Evolutionary conservation across 1,140 invertebrate species (phyloP).

Genomic region (Zaprionus taronus): DNA sequence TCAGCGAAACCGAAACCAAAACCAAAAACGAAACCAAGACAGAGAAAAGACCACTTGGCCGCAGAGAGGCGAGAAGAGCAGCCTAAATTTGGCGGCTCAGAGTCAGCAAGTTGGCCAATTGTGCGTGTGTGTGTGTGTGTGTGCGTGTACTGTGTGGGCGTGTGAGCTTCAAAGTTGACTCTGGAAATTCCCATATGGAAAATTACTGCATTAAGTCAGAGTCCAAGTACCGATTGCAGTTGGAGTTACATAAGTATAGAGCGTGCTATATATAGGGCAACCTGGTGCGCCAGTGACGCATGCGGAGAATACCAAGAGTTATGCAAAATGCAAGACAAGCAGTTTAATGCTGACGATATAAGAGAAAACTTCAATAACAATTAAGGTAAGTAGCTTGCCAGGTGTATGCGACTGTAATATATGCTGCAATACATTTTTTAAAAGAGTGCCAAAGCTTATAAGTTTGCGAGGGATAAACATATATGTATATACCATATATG

Average conservation of each 20-base stretch:
- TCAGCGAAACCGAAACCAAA: slow-evolving; percentile 14
- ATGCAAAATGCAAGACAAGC: slow-evolving; percentile 41
- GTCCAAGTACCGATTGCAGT: slow-evolving; percentile 13
- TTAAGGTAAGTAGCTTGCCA: not conserved
- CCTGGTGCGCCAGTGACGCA: slow-evolving; percentile 29
- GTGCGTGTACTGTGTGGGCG: slow-evolving; percentile 12
- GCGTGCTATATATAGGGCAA: slow-evolving; percentile 48
- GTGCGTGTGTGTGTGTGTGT: not conserved
- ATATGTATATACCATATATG: no score
- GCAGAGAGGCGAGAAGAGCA: slow-evolving; percentile 13
- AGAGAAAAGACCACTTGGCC: not conserved
- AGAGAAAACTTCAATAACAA: slow-evolving; percentile 18
- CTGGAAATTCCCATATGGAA: slow-evolving; percentile 43
- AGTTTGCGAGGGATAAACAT: no score
- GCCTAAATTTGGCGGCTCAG: slow-evolving; percentile 45
- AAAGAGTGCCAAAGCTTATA: not conserved
- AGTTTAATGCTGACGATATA: slow-evolving; percentile 22
- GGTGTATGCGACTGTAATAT: not conserved
- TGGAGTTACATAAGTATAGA: slow-evolving; percentile 48
- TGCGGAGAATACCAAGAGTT: slow-evolving; percentile 42
- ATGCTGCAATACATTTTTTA: not conserved
- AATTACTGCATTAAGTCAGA: slow-evolving; percentile 38
- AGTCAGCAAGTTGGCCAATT: slow-evolving; percentile 12
- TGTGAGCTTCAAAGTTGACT: slow-evolving; percentile 13
- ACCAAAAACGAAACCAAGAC: slow-evolving; percentile 14